Evolutionary conservation across 2,113 vertebrate species (phyloP).

Genomic region (Tyrannus savana): DNA sequence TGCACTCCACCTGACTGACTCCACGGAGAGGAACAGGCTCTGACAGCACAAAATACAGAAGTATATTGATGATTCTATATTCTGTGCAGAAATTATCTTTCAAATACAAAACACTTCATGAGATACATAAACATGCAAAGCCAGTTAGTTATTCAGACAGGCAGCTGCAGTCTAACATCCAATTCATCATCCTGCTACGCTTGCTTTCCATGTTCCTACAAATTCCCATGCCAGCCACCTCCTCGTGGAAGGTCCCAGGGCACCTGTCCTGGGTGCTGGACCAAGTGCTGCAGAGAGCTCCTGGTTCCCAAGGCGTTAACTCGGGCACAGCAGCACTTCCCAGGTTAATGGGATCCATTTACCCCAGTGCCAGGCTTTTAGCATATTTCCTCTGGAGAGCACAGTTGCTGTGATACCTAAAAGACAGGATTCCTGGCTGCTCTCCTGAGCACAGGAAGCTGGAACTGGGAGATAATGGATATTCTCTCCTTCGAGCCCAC

Average conservation of each 20-base stretch:
- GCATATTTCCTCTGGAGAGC: background rate
- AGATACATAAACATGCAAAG: background rate
- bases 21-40: background rate
- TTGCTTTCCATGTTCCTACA: background rate
- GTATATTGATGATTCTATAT: background rate
- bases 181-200: background rate
- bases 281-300: background rate
- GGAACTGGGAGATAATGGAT: background rate
- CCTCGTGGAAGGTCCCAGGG: background rate
- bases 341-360: background rate
- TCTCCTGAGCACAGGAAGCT: background rate
- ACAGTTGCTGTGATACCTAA: constrained; percentile 1
- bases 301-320: background rate
- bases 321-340: background rate
- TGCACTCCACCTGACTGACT: background rate
- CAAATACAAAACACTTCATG: rapidly evolving
- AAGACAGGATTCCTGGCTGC: background rate
- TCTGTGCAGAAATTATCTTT: background rate
- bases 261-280: no score
- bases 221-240: background rate
- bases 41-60: background rate
- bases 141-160: background rate
- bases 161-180: background rate
- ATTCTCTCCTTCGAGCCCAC: background rate
- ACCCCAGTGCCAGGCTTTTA: background rate